Evolutionary conservation across 2,888 invertebrate species (phyloP), one percentile per base, ranked within the genome.

Genomic region (Nomada lathburiana): DNA sequence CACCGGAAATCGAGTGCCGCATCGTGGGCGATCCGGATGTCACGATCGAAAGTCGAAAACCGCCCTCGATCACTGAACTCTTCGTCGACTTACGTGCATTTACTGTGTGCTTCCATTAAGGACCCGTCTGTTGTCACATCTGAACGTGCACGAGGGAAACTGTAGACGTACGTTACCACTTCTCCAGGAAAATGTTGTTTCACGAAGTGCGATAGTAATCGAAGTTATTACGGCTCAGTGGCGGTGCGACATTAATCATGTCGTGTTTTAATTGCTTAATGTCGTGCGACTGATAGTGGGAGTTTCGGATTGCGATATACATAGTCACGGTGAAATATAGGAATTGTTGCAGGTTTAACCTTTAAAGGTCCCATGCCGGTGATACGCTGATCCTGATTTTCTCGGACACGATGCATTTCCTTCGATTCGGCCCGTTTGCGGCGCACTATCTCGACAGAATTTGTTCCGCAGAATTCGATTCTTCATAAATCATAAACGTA

Each of bases 1-100:
- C 83, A 74, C 75, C 73, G 80, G 80, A 80, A 84, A 64, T 75
- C 68, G 77, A 71, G 62, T 20, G 42, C 26, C 76, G 29, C 65
- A 50, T 42, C 52, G 73, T 63, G 75, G 63, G 52, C 50, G 67
- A 78, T 71, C 71, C 60, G 10, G 13, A 67, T 70, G 36, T 36
- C 26, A 26, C 60, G 44, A 65, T 72, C 57, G 60, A 23, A n/a
- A 13, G 36, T 36, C 4, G 68, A 23, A n/a, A 13, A 10, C 72
- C 67, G 52, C 63, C 63, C 59, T 2, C 20, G 55, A n/a, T 10
- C 18, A 50, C 16, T 63, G 55, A 52, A 47, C 60, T 18, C 29
- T 42, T 29, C 18, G 57, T 68, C 11, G 9, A 16, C 5, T 47
- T 64, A 47, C 9, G 20, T 2, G 50, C 16, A 55, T 52, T 67